Evolutionary conservation across 2,797 vertebrate genomes (phyloP).

Genomic region (Aselliscus stoliczkanus): DNA sequence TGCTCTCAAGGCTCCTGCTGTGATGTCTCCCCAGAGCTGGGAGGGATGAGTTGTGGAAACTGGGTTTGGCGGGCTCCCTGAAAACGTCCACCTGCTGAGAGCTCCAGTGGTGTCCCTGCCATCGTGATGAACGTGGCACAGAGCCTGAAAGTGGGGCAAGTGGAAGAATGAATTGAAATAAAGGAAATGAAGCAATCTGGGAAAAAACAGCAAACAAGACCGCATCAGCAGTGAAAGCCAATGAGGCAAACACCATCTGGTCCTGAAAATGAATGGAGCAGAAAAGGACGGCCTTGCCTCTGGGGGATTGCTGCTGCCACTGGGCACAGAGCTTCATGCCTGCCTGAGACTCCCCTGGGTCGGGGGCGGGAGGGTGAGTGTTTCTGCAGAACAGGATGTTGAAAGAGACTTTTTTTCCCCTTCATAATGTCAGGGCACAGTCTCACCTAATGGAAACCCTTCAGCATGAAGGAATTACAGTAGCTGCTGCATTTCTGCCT

Average conservation of each 20-base stretch:
- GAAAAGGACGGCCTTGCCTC: neutral
- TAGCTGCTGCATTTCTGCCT: neutral
- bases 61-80: neutral
- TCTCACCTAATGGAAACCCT: neutral
- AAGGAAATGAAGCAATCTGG: slow-evolving; percentile 20
- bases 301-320: neutral
- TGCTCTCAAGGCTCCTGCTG: neutral
- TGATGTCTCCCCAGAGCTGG: neutral
- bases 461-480: neutral
- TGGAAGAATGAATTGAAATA: slow-evolving; percentile 21
- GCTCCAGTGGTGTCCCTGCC: slow-evolving; percentile 33
- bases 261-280: neutral
- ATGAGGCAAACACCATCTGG: slow-evolving; percentile 47
- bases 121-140: neutral
- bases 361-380: accelerated
- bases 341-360: neutral
- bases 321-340: neutral
- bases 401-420: neutral
- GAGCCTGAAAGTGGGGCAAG: neutral
- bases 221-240: slow-evolving; percentile 61
- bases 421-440: neutral
- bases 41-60: neutral
- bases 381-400: neutral
- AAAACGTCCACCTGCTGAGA: slow-evolving; percentile 36
- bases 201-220: slow-evolving; percentile 1